phyloP scores from a whole-genome alignment of 2,797 vertebrate species.

The Notolabrus celidotus region DNA sequence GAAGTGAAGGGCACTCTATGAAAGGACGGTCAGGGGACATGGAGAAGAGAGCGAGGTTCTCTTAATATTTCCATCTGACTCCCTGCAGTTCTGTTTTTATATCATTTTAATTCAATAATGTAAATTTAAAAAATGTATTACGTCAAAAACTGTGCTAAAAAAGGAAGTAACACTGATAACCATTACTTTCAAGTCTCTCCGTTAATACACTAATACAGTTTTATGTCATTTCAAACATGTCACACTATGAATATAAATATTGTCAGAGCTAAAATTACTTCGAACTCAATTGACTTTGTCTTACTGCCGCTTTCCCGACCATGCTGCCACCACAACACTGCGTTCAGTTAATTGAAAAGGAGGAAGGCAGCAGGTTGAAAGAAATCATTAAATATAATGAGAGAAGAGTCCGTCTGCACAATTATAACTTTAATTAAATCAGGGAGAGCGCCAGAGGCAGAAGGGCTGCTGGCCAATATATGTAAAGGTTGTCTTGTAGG shows the following conservation, averaged over 20 bases:
- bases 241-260: constrained; percentile 4
- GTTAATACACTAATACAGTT: not conserved
- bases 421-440: constrained; percentile 80
- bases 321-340: constrained; percentile 37
- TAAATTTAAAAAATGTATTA: too few species aligned
- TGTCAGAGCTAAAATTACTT: constrained; percentile 8
- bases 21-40: not conserved
- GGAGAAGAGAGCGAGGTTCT: not conserved
- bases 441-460: constrained; percentile 41
- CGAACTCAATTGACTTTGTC: constrained; percentile 31
- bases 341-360: constrained; percentile 67
- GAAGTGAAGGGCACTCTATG: not conserved
- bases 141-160: too few species aligned
- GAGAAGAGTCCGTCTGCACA: constrained; percentile 63
- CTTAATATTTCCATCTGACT: too few species aligned
- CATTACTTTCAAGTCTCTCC: too few species aligned
- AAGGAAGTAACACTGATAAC: too few species aligned
- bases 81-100: too few species aligned
- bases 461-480: constrained; percentile 46
- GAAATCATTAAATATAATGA: constrained; percentile 72
- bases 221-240: not conserved
- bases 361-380: constrained; percentile 64
- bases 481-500: constrained; percentile 70
- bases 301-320: constrained; percentile 25
- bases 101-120: too few species aligned